A percentile compares a stretch with the other conserved stretches of the same genome.
phyloP scores from a whole-genome alignment of 2,113 vertebrate genomes.

The Ophthalmolycus amberensis region DNA sequence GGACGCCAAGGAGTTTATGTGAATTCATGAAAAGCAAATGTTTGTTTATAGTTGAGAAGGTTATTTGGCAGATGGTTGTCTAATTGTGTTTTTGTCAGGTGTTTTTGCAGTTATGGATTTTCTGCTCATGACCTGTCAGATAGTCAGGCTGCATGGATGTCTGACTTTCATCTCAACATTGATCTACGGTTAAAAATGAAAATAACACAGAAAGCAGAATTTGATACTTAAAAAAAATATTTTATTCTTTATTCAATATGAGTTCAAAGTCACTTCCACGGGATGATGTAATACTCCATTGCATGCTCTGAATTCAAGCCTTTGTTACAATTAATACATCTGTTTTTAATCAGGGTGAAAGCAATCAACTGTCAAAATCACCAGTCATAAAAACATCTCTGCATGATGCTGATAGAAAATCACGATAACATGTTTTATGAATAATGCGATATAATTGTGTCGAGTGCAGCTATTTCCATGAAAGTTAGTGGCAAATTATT shows the following conservation, averaged over 20 bases:
- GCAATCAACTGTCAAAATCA: constrained; percentile 44
- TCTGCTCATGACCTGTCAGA: constrained; percentile 32
- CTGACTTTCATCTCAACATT: constrained; percentile 18
- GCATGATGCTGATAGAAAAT: constrained; percentile 42
- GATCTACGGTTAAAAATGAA: constrained; percentile 12
- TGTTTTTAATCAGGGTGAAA: constrained; percentile 46
- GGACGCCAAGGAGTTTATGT: constrained; percentile 51
- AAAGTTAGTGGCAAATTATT: constrained; percentile 72
- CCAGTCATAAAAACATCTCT: constrained; percentile 45
- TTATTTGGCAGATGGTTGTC: constrained; percentile 66
- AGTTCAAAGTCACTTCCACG: constrained; percentile 56
- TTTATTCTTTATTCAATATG: constrained; percentile 33
- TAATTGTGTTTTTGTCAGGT: constrained; percentile 8
- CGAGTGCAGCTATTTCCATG: constrained; percentile 61
- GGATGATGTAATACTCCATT: constrained; percentile 8
- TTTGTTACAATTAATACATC: constrained; percentile 30
- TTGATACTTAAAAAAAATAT: constrained; percentile 7
- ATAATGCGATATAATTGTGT: constrained; percentile 68
- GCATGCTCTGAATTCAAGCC: constrained; percentile 30
- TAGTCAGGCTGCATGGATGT: constrained; percentile 24
- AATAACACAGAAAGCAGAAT: constrained; percentile 31
- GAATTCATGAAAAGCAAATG: constrained; percentile 64
- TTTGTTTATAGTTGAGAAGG: constrained; percentile 57
- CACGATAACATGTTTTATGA: constrained; percentile 47
- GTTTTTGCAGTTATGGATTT: constrained; percentile 31